phyloP scores from a whole-genome alignment of 2,888 invertebrate genomes.

The Heteromyza rotundicornis region DNA sequence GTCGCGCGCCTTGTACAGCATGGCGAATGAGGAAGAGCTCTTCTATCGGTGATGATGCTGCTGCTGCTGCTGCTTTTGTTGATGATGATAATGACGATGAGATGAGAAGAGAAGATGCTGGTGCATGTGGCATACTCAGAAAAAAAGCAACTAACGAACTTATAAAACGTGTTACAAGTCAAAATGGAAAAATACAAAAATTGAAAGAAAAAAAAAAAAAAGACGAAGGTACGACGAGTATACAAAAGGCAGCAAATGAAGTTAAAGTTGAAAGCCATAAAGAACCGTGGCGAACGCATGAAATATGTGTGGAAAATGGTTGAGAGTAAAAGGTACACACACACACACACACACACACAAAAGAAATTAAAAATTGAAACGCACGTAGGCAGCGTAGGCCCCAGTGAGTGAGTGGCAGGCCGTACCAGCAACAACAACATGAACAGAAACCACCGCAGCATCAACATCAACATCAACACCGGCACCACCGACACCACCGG shows the following conservation, averaged over 20 bases:
- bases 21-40: too few relatives aligned
- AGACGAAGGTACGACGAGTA: not conserved
- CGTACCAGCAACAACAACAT: too few relatives aligned
- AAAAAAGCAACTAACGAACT: too few relatives aligned
- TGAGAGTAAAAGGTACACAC: not conserved
- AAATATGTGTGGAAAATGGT: not conserved
- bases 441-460: too few relatives aligned
- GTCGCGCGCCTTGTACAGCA: not conserved
- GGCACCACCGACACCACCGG: too few relatives aligned
- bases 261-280: slow-evolving; percentile 1
- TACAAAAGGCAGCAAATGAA: slow-evolving; percentile 5
- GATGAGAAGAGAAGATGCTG: not conserved
- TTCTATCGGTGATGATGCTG: not conserved
- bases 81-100: not conserved
- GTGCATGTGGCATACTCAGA: slow-evolving; percentile 7
- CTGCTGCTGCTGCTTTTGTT: not conserved
- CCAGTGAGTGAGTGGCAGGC: too few relatives aligned
- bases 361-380: not conserved
- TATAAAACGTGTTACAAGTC: not conserved
- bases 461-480: too few relatives aligned
- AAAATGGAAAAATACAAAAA: not conserved
- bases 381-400: too few relatives aligned
- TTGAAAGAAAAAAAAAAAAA: not conserved
- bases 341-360: not conserved
- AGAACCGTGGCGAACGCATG: not conserved